Base-by-base conservation (phyloP, 2,797 vertebrate genomes). In the Myiotriccus ornatus region DNA sequence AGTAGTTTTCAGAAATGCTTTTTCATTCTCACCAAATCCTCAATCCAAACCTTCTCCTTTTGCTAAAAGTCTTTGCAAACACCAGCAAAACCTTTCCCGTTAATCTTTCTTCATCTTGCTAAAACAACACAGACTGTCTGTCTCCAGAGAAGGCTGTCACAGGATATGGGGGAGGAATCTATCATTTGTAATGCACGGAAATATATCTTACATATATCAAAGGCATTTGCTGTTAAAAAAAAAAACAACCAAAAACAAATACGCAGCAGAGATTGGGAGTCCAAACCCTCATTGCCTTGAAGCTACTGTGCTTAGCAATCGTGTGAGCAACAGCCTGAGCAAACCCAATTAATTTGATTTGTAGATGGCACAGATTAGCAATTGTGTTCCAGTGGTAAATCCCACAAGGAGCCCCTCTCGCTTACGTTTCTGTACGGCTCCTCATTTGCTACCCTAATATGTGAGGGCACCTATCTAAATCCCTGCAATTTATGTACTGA, bases 121-220 rank as follows among this genome's bases (percentile, higher is more conserved):
- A 96, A 97, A 97, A 95, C 94, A 97, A 97, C 97, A 97, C 93
- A 96, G 92, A 96, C 96, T 96, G 94, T 75, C 96, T 96, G 95
- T 96, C 97, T 97, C 96, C 95, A 96, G 95, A 93, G 94, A 97
- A 95, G 94, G 93, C 93, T 95, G 94, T 97, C 94, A 95, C 94
- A 97, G 97, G 95, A 97, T 95, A 94, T 76, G 91, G 89, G 77
- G 95, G 92, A 95, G 93, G 89, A 94, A 96, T 95, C 92, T 91
- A 97, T 96, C 93, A 95, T 95, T 95, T 95, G 93, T 89, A 96
- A 94, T 76, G 94, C 53, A 90, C 27, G 81, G 97, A 97, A 96
- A 96, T 92, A 94, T 91, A 97, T 90, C 94, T 93, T 93, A 83
- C 94, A 89, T 93, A 56, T 93, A 97, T 96, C 95, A 94, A 95